Percentiles rank a stretch among this genome's conserved stretches.
These are phyloP conservation scores for Hozukius guyotensis DNA, from an alignment of 2,797 vertebrate species.

Conservation along the genomic window DNA sequence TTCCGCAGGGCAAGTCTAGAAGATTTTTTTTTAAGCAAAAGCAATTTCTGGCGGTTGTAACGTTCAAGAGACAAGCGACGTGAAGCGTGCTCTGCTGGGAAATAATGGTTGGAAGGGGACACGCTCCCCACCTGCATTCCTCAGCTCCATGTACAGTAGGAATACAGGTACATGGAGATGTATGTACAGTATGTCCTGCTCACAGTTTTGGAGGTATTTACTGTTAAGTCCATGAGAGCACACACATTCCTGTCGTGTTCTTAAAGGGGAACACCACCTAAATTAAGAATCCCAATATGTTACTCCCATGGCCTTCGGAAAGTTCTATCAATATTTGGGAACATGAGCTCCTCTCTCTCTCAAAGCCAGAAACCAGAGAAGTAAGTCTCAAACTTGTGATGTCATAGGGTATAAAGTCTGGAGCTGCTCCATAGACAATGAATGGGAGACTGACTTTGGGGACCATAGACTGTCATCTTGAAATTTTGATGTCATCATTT, in stretches of 20 bases:
- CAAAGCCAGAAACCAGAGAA: not conserved
- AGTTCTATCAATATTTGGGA: not conserved
- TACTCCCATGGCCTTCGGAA: not conserved
- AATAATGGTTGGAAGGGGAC: constrained; percentile 3
- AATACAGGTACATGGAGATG: not conserved
- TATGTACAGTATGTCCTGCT: not conserved
- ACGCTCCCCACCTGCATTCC: not conserved
- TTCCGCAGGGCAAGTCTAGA: constrained; percentile 21
- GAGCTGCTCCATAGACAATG: too few species aligned
- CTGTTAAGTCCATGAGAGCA: not conserved
- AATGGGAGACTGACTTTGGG: too few species aligned
- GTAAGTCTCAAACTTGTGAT: too few species aligned
- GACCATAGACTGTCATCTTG: too few species aligned
- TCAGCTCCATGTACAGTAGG: not conserved
- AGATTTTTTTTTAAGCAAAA: constrained; percentile 26
- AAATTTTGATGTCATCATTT: too few species aligned
- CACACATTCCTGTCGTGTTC: not conserved
- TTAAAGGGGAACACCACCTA: not conserved
- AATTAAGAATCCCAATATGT: not conserved
- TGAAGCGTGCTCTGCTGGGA: not conserved
- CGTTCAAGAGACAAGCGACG: not conserved
- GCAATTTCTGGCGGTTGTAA: constrained; percentile 29
- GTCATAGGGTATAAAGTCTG: too few species aligned
- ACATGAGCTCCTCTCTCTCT: not conserved
- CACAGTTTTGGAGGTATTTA: not conserved